Evolutionary conservation across 2,888 invertebrate species (phyloP).

Genomic region (Meandrusa payeni): DNA sequence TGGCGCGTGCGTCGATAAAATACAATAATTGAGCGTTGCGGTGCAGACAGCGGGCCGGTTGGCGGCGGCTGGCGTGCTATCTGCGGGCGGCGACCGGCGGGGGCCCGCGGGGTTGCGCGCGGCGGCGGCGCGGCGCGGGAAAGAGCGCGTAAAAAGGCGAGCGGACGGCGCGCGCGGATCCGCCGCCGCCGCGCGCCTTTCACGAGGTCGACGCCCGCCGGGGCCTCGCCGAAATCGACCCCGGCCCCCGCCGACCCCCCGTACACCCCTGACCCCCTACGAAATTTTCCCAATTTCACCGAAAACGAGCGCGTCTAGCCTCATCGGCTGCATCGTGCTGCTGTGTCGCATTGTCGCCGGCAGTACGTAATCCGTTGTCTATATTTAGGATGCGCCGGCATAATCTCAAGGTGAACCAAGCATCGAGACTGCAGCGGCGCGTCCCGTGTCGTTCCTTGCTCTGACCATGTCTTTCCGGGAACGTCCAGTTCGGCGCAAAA

Average conservation of each 20-base stretch:
- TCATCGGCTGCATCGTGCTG: conserved; percentile 29
- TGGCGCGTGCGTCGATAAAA: not conserved
- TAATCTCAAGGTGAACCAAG: conserved; percentile 47
- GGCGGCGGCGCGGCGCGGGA: conserved; percentile 55
- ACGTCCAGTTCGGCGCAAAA: conserved; percentile 52
- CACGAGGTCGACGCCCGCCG: conserved; percentile 75
- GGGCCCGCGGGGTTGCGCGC: conserved; percentile 75
- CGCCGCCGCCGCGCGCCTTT: conserved; percentile 61
- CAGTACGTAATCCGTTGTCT: conserved; percentile 40
- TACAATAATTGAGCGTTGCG: conserved; percentile 34
- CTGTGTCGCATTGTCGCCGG: conserved; percentile 37
- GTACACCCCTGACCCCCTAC: conserved; percentile 42
- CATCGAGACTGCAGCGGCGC: conserved; percentile 28
- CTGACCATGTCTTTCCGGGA: conserved; percentile 46
- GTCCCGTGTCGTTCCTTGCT: conserved; percentile 22
- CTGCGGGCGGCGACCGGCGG: conserved; percentile 79
- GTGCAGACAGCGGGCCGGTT: conserved; percentile 71
- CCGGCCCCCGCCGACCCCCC: conserved; percentile 38
- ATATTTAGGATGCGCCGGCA: conserved; percentile 43
- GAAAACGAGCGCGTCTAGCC: conserved; percentile 23
- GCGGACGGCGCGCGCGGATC: conserved; percentile 66
- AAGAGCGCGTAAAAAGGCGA: conserved; percentile 78
- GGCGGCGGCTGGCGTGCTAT: conserved; percentile 69
- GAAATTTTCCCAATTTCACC: conserved; percentile 47
- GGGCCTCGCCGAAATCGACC: conserved; percentile 65